Base-by-base conservation (phyloP, 2,113 vertebrate genomes). In the Apeltes quadracus region DNA sequence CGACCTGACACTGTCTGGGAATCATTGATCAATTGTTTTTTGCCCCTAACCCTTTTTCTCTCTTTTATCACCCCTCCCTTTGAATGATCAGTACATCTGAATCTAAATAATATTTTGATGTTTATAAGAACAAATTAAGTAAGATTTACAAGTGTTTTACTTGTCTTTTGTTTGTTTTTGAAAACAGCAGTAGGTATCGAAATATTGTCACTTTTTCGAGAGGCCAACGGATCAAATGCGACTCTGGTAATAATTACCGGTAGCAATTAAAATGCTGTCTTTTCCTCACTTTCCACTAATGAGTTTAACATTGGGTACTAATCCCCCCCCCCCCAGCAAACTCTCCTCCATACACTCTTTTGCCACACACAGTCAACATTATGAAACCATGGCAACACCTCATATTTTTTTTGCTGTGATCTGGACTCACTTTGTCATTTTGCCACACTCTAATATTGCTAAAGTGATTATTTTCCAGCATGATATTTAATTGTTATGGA, bases 231-330 rank as follows among this genome's bases (percentile, higher is more conserved):
- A 66, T 34, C 32, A 34, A 34, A 34, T 34, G 32, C 32, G 5
- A 64, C 50, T 56, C 75, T 73, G 58, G 55, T 86, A 88, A 90
- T 90, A 92, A 94, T 93, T 92, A n/a, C n/a, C n/a, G n/a, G n/a
- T n/a, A 91, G 91, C 90, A 93, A 94, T 93, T 93, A 90, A 92
- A 93, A 93, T 92, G 72, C 32, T 59, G 43, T 87, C 73, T 88
- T 91, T 86, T 86, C 81, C 72, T 86, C 73, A 59, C 70, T 76
- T 92, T 64, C 18, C 66, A 78, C 85, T 92, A 92, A 92, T 93
- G 88, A 92, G 87, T 87, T 70, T 90, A 84, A 91, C 71, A 85
- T 51, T 87, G 77, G 83, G 43, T 65, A 72, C 29, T 82, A 84
- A 88, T 86, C 75, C 69, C 65, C 29, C 66, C 46, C 64, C 64